Base-by-base conservation (phyloP, 2,888 invertebrate genomes). In the Brenthis daphne region DNA sequence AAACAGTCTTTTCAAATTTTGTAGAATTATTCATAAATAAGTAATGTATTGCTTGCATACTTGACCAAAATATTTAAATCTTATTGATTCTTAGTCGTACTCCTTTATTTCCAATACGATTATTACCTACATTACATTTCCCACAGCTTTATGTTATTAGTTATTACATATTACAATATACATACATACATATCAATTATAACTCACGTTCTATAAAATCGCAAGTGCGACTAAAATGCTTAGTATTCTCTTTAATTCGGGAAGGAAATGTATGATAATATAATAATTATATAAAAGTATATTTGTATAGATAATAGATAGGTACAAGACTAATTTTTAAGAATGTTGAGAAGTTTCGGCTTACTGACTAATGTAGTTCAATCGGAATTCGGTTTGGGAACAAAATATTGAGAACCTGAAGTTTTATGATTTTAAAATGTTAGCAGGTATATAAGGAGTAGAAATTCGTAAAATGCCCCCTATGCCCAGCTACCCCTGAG, bases 21-120 rank as follows among this genome's bases (percentile, higher is more conserved):
- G 29, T 6, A 48, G 11, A 13, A 12, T 47, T 47, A 20, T 3
- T 14, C 2, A 11, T 24, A 24, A 48, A n/a, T 29, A 48, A n/a
- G 6, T 48, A n/a, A 50, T 6, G n/a, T 60, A 60, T 60, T 60
- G 60, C 60, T 60, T 60, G 1, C 24, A 50, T 50, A 33, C n/a
- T 33, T 50, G 50, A 29, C 50, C 12, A n/a, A 50, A 29, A n/a
- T 50, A 50, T n/a, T 48, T n/a, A 20, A 60, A 60, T 60, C 20
- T 6, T 57, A 20, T 47, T 14, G 57, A 20, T 54, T 47, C 43
- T 57, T 20, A 57, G 43, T 57, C 13, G 1, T 37, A 37, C 37
- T 43, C 37, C 37, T 11, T 11, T 43, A 43, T 29, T 29, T 29
- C 29, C 29, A 29, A 29, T 29, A 43, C 8, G 37, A 43, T 43